These are phyloP conservation scores for Megaceryle alcyon DNA, from an alignment of 2,797 vertebrate genomes.

Conservation along the genomic window DNA sequence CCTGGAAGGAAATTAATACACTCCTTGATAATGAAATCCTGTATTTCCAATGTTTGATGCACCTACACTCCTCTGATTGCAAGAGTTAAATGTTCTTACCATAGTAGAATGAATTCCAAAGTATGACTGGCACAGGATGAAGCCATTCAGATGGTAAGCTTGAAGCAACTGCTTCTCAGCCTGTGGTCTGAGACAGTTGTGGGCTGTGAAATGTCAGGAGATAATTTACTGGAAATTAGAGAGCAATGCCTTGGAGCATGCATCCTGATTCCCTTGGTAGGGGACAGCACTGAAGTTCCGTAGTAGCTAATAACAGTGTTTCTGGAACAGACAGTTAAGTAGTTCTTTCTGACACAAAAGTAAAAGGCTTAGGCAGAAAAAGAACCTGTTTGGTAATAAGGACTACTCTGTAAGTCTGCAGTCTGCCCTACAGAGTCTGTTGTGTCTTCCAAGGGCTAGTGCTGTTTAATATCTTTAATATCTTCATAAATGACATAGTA, in stretches of 20 bases:
- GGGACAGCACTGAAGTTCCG: neutral
- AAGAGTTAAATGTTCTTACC: neutral
- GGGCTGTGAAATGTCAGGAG: neutral
- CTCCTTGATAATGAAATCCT: neutral
- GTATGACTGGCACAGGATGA: neutral
- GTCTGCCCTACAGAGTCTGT: neutral
- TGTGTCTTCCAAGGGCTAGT: neutral
- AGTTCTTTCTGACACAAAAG: neutral
- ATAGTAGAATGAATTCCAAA: neutral
- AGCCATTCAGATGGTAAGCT: neutral
- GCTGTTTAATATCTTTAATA: no score
- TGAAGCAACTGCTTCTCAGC: neutral
- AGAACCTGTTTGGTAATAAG: neutral
- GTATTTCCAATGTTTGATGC: neutral
- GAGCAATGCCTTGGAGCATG: neutral
- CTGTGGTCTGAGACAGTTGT: neutral
- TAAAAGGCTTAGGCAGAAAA: neutral
- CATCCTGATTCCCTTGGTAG: neutral
- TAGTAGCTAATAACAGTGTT: neutral
- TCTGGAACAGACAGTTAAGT: neutral
- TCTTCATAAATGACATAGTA: no score
- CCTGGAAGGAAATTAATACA: neutral
- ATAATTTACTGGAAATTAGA: neutral
- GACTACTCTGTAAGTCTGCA: no score
- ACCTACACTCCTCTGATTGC: neutral